Conservation (phyloP, 2,113 vertebrate species). For the Potamarius usumacintae region DNA sequence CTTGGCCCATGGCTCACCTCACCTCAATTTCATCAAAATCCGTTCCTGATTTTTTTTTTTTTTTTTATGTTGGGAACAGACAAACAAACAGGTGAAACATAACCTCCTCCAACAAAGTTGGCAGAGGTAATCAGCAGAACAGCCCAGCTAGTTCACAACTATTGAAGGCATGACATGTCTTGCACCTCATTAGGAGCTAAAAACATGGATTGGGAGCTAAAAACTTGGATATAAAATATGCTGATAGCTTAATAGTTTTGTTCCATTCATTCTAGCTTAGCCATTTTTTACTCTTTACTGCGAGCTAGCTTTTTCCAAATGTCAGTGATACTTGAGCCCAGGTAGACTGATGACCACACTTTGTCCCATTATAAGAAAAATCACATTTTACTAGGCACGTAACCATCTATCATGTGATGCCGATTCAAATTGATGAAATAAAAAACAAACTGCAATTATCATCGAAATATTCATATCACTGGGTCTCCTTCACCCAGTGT, state of each 20-base stretch:
- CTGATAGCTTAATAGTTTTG: background rate
- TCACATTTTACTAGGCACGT: background rate
- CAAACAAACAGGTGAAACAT: no score
- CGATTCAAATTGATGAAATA: no score
- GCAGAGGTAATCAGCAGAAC: background rate
- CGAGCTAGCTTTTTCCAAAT: background rate
- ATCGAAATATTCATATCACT: no score
- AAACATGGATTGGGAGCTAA: background rate
- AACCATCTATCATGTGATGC: no score
- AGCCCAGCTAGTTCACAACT: background rate
- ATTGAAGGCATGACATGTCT: background rate
- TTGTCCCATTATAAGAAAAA: background rate
- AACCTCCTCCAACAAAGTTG: no score
- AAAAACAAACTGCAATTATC: no score
- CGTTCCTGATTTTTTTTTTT: no score
- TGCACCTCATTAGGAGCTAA: background rate
- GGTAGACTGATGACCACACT: background rate
- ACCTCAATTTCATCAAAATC: no score
- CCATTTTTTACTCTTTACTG: background rate
- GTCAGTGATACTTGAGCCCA: background rate
- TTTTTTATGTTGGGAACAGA: no score
- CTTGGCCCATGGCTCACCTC: no score
- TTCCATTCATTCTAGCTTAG: background rate
- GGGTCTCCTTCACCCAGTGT: no score
- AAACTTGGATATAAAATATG: background rate